Conservation (phyloP, 2,113 vertebrate species). For the Oryzias celebensis region DNA sequence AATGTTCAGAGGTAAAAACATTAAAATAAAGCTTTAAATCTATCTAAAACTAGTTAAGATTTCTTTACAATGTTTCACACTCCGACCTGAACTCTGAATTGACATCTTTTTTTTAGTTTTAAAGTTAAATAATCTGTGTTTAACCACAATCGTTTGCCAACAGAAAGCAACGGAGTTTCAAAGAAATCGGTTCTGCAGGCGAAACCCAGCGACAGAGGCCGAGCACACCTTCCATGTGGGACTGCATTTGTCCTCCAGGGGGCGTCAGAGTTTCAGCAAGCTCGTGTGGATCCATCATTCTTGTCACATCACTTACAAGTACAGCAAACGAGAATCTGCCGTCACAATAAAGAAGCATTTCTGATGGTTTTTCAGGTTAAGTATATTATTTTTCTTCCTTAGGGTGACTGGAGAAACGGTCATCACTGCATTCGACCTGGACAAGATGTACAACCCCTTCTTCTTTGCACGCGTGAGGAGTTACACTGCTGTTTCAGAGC, state of each 20-base stretch:
- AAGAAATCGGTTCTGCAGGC: conserved; percentile 89
- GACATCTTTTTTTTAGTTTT: neutral
- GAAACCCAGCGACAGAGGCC: conserved; percentile 84
- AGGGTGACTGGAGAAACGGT: conserved; percentile 93
- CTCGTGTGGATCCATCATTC: conserved; percentile 97
- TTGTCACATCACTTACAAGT: conserved; percentile 94
- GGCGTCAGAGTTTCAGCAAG: conserved; percentile 91
- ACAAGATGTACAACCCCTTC: conserved; percentile 95
- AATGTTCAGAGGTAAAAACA: neutral
- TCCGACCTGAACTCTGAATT: neutral
- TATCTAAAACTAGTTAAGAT: neutral
- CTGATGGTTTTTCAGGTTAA: too few relatives aligned
- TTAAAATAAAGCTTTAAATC: neutral
- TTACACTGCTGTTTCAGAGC: conserved; percentile 93
- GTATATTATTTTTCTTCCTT: conserved; percentile 9
- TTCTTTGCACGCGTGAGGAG: conserved; percentile 96
- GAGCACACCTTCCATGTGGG: conserved; percentile 96
- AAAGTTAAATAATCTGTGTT: neutral
- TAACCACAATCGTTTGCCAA: neutral
- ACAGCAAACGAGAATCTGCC: conserved; percentile 33
- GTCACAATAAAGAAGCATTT: too few relatives aligned
- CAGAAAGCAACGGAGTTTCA: conserved; percentile 90
- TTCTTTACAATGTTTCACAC: too few relatives aligned
- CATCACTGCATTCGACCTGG: conserved; percentile 91
- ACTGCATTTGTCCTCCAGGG: conserved; percentile 89